Conservation (phyloP, 1,140 invertebrate genomes). For the Leptinotarsa texana region DNA sequence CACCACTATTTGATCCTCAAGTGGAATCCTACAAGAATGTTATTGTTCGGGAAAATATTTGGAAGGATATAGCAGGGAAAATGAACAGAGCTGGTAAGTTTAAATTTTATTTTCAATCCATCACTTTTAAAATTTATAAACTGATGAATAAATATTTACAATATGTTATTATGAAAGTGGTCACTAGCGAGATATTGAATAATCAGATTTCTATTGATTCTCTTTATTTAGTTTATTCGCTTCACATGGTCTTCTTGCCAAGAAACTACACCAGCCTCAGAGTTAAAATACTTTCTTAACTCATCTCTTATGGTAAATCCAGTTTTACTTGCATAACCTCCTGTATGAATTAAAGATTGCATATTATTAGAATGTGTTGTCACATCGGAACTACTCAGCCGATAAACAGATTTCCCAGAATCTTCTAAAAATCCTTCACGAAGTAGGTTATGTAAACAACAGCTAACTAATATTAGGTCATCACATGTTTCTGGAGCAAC, state of each 20-base stretch:
- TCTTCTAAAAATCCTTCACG: constrained; percentile 27
- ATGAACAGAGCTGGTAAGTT: too few species aligned
- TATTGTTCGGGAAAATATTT: neutral
- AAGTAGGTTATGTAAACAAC: constrained; percentile 43
- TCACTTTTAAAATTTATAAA: too few species aligned
- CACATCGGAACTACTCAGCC: neutral
- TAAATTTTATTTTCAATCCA: too few species aligned
- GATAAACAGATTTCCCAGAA: neutral
- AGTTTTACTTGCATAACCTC: constrained; percentile 14
- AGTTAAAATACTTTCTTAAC: constrained; percentile 17
- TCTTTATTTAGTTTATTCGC: too few species aligned
- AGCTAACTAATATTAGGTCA: constrained; percentile 45
- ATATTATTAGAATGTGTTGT: neutral
- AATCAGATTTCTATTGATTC: too few species aligned
- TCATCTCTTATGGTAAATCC: constrained; percentile 12
- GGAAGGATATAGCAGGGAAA: too few species aligned
- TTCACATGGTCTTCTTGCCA: too few species aligned
- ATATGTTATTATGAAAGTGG: too few species aligned
- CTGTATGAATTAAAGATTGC: neutral
- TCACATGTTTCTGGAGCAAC: constrained; percentile 45
- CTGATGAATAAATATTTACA: too few species aligned
- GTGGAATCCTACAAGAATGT: neutral
- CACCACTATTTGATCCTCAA: constrained; percentile 4
- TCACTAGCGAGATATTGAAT: too few species aligned
- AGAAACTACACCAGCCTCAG: too few species aligned